Conservation (phyloP, 2,888 invertebrate species). For the Spodoptera picta region DNA sequence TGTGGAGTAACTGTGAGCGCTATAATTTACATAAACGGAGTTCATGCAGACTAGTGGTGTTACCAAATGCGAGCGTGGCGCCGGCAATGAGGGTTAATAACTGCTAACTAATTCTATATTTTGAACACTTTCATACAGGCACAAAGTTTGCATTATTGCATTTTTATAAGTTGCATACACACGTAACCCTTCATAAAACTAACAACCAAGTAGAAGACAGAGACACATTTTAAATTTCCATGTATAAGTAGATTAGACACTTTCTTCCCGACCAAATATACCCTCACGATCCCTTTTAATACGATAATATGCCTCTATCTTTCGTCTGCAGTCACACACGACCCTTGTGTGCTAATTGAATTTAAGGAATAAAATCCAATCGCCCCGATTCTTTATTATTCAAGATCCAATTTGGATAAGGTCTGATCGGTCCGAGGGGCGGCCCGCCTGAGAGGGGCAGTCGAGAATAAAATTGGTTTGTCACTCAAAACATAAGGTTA, state of each 20-base stretch:
- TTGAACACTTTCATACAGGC: not conserved
- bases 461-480: slow-evolving; percentile 89
- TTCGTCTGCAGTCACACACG: slow-evolving; percentile 87
- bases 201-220: slow-evolving; percentile 9
- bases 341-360: slow-evolving; percentile 89
- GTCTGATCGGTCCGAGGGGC: slow-evolving; percentile 86
- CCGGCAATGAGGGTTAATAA: slow-evolving; percentile 3
- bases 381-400: slow-evolving; percentile 89
- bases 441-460: slow-evolving; percentile 78
- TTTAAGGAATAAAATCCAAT: slow-evolving; percentile 90
- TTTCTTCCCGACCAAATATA: slow-evolving; percentile 69
- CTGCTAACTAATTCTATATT: slow-evolving; percentile 14
- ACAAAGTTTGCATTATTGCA: no score
- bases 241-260: slow-evolving; percentile 49
- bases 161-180: not conserved
- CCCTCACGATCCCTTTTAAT: slow-evolving; percentile 83
- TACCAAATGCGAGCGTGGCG: slow-evolving; percentile 24
- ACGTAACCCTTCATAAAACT: slow-evolving; percentile 3
- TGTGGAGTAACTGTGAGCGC: slow-evolving; percentile 34
- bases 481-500: slow-evolving; percentile 89
- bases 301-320: slow-evolving; percentile 87
- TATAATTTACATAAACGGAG: slow-evolving; percentile 43
- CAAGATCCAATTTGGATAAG: slow-evolving; percentile 90
- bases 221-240: slow-evolving; percentile 48
- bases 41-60: slow-evolving; percentile 34